Percentiles rank a stretch among this genome's conserved stretches.
These are phyloP conservation scores for Neoaliturus tenellus DNA, from an alignment of 2,888 invertebrate species.

Conservation along the genomic window DNA sequence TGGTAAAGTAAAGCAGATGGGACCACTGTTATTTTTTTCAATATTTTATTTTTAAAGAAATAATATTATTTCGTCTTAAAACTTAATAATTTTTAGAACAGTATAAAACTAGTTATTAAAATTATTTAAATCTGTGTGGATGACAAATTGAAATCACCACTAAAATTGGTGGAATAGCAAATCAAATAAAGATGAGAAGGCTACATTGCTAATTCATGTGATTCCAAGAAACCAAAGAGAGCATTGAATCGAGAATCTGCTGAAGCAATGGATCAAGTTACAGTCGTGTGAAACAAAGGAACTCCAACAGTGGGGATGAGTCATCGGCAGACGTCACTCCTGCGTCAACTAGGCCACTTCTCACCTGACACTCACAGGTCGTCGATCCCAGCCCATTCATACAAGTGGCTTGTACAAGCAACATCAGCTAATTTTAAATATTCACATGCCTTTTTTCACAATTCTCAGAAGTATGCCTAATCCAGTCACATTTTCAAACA, in stretches of 20 bases:
- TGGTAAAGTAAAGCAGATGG: no score
- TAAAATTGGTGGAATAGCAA: not conserved
- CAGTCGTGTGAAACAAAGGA: not conserved
- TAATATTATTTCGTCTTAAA: no score
- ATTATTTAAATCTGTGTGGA: no score
- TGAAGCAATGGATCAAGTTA: not conserved
- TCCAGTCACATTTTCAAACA: no score
- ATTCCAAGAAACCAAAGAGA: not conserved
- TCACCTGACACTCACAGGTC: conserved; percentile 1
- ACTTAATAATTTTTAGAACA: no score
- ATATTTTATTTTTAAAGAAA: no score
- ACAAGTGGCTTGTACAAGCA: not conserved
- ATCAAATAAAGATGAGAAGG: not conserved
- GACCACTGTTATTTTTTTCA: no score
- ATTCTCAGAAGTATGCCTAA: no score
- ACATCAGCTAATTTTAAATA: no score
- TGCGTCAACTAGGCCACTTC: not conserved
- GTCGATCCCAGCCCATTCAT: not conserved
- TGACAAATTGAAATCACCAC: no score
- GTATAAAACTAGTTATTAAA: no score
- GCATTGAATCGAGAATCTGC: not conserved
- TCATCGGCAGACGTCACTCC: not conserved
- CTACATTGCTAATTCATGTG: not conserved
- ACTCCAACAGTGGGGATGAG: not conserved
- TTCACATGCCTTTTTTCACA: no score